Percentiles rank a stretch among this genome's conserved stretches.
These are phyloP conservation scores for Nomada fucata DNA, from an alignment of 2,888 invertebrate species.

Conservation along the genomic window DNA sequence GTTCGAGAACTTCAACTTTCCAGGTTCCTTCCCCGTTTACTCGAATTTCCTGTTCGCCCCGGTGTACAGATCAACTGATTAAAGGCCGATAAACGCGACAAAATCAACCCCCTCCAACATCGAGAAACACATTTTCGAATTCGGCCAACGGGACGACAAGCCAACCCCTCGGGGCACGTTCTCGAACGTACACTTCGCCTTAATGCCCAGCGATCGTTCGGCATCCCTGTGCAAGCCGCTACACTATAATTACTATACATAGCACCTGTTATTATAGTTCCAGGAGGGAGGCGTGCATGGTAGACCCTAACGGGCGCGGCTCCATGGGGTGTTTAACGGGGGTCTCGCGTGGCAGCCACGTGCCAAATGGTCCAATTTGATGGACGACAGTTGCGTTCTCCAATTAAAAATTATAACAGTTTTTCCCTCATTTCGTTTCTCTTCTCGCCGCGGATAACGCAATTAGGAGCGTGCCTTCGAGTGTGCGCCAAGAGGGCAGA, in stretches of 20 bases:
- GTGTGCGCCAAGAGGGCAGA: constrained; percentile 46
- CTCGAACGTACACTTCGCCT: constrained; percentile 14
- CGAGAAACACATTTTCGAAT: neutral
- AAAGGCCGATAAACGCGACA: too few relatives aligned
- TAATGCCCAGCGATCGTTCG: constrained; percentile 28
- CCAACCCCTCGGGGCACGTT: neutral
- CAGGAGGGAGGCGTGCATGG: constrained; percentile 53
- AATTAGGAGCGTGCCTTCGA: constrained; percentile 70
- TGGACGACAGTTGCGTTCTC: constrained; percentile 73
- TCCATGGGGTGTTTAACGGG: constrained; percentile 65
- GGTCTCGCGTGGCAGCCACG: constrained; percentile 71
- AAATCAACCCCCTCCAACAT: neutral
- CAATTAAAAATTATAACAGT: constrained; percentile 75
- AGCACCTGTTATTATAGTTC: constrained; percentile 72
- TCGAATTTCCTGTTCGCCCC: neutral
- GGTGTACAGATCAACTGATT: too few relatives aligned
- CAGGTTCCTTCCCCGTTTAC: too few relatives aligned
- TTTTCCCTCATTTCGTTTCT: constrained; percentile 59
- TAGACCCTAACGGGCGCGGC: constrained; percentile 58
- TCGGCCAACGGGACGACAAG: neutral
- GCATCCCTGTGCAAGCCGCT: constrained; percentile 25
- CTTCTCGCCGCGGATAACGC: constrained; percentile 47
- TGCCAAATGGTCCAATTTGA: constrained; percentile 75
- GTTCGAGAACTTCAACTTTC: too few relatives aligned
- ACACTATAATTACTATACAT: constrained; percentile 64